Percentiles rank a stretch among this genome's conserved stretches.
Conservation (phyloP, 2,888 invertebrate genomes). For the Sphaerophoria rueppellii region DNA sequence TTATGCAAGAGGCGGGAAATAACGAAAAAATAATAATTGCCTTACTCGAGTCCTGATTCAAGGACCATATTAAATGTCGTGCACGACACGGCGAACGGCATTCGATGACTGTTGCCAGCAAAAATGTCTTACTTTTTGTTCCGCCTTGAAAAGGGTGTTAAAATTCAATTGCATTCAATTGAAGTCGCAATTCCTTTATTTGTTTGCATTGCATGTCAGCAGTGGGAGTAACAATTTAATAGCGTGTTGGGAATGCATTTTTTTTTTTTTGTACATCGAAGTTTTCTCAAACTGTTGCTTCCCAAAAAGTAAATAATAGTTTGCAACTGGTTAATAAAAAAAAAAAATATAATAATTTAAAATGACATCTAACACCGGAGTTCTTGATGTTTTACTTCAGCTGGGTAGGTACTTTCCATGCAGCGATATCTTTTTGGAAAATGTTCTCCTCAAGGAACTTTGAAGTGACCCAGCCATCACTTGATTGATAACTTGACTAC, state of each 20-base stretch:
- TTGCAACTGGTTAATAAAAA: too few species aligned
- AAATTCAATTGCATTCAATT: conserved; percentile 33
- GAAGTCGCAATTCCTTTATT: not conserved
- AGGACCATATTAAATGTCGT: conserved; percentile 36
- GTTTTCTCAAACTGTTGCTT: too few species aligned
- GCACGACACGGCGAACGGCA: not conserved
- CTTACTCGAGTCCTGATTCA: conserved; percentile 16
- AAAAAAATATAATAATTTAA: too few species aligned
- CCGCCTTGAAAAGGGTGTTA: not conserved
- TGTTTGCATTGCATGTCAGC: not conserved
- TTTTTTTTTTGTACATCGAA: too few species aligned
- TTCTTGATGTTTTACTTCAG: too few species aligned
- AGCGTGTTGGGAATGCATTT: conserved; percentile 2
- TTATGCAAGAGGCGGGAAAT: conserved; percentile 34
- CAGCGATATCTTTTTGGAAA: too few species aligned
- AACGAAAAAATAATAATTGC: conserved; percentile 35
- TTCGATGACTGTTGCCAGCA: not conserved
- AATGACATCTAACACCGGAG: too few species aligned
- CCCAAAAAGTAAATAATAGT: too few species aligned
- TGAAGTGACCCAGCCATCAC: too few species aligned
- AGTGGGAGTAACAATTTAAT: not conserved
- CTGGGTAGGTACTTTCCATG: too few species aligned
- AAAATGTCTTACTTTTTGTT: not conserved
- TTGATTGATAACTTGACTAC: too few species aligned
- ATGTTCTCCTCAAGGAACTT: too few species aligned